These are phyloP conservation scores for Thereva nobilitata DNA, from an alignment of 2,888 invertebrate genomes.

Conservation along the genomic window DNA sequence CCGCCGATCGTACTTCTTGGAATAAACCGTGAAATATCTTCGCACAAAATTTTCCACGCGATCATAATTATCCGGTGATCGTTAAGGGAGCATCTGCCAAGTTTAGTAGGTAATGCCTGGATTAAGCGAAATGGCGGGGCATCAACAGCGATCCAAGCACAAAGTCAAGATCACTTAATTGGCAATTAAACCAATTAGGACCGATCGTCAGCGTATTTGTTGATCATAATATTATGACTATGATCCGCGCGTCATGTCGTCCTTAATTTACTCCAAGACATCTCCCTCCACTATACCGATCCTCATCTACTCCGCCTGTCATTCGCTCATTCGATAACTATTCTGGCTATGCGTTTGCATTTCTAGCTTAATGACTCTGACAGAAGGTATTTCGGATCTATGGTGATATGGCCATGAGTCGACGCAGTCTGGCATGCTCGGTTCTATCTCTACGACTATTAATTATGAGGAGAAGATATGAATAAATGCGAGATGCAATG, in stretches of 20 bases:
- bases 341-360: too few species aligned
- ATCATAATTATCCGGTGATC: conserved; percentile 27
- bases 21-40: conserved; percentile 21
- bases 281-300: too few species aligned
- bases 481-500: too few species aligned
- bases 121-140: not conserved
- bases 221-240: conserved; percentile 30
- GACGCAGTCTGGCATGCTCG: too few species aligned
- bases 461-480: too few species aligned
- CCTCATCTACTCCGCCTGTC: too few species aligned
- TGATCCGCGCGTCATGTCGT: conserved; percentile 8
- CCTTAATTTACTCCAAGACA: too few species aligned
- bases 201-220: conserved; percentile 21
- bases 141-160: not conserved
- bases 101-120: conserved; percentile 14
- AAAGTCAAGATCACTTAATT: conserved; percentile 19
- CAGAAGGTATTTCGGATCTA: too few species aligned
- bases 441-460: too few species aligned
- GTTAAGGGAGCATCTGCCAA: conserved; percentile 27
- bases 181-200: conserved; percentile 29
- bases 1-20: not conserved
- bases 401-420: too few species aligned
- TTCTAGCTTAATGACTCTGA: too few species aligned
- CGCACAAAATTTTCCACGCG: conserved; percentile 20
- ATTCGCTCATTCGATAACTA: conserved; percentile 5